Evolutionary conservation across 92 coral and sea anemone genomes (phyloP).

Genomic region (Porites lobata): DNA sequence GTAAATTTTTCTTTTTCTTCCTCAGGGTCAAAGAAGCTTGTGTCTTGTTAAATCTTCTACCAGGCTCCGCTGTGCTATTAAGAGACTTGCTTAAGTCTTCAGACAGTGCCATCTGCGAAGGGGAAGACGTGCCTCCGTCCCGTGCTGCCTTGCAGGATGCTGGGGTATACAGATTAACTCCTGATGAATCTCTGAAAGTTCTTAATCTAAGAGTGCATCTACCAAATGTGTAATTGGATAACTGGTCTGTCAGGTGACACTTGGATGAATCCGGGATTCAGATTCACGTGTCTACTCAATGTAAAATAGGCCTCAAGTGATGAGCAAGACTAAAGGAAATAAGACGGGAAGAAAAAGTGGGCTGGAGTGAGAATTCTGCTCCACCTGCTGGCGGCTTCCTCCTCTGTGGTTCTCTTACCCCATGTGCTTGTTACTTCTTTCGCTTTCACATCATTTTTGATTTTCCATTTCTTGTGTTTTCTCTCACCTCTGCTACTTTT

Average conservation of each 20-base stretch:
- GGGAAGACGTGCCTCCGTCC: slow-evolving; percentile 62
- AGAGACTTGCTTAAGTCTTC: slow-evolving; percentile 80
- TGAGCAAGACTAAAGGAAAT: no score
- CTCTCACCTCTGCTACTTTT: not conserved
- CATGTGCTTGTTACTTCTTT: not conserved
- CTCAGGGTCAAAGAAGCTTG: slow-evolving; percentile 93
- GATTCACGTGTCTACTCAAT: no score
- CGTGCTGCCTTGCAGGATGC: slow-evolving; percentile 86
- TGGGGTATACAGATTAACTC: slow-evolving; percentile 88
- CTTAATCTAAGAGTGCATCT: slow-evolving; percentile 89
- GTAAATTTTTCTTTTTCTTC: not conserved
- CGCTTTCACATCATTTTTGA: not conserved
- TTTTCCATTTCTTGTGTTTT: not conserved
- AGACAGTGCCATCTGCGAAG: slow-evolving; percentile 39
- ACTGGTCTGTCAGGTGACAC: not conserved
- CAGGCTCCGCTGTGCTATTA: slow-evolving; percentile 95
- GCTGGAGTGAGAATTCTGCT: no score
- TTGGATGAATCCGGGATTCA: no score
- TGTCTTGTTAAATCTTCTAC: slow-evolving; percentile 84
- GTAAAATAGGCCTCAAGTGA: no score
- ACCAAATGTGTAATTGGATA: slow-evolving; percentile 54
- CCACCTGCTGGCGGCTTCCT: not conserved
- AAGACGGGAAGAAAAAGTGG: no score
- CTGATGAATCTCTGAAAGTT: slow-evolving; percentile 82
- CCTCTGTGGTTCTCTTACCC: not conserved